Evolutionary conservation across 2,888 invertebrate species (phyloP), one percentile per base, ranked within the genome.

Genomic region (Apodemia hepburni): DNA sequence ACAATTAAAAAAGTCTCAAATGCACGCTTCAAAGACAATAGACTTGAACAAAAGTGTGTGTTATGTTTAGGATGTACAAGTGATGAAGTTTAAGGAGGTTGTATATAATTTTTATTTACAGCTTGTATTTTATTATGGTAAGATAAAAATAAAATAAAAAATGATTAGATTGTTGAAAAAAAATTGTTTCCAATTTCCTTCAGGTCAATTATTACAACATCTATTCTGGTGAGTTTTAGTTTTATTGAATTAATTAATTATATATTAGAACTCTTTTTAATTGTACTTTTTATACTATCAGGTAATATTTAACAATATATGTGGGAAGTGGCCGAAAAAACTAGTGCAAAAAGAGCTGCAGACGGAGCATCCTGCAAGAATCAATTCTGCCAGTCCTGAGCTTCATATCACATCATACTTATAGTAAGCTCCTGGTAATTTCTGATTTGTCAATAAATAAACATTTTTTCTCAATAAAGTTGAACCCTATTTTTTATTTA

Each of bases 351-450:
- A 8, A n/a, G 15, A 47, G 45, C 45, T 47, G n/a, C 17, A n/a
- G 6, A 17, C 2, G 17, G 17, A 47, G 27, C 29, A 27, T 27
- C n/a, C 54, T 29, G 22, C 58, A 58, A 51, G 63, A 66, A 61
- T 66, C 27, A 51, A 17, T 58, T 51, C 35, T 22, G 65, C 61
- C 57, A n/a, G 58, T 64, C 63, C 64, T 33, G 42, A 38, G 60
- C 67, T 59, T 61, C 69, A 60, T 62, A 66, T 65, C 58, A 47
- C 85, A 75, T 69, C 87, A 77, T 71, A 76, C 71, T 87, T 86
- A 90, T 88, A 90, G 90, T 91, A 91, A 91, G 90, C 85, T 69
- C 73, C 81, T 79, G 88, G 91, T 89, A 88, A 83, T 89, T 87
- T 82, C 42, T 85, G 82, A 84, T 87, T 80, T 87, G 87, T 87